phyloP scores from a whole-genome alignment of 2,888 invertebrate species.

The Pollenia labialis region DNA sequence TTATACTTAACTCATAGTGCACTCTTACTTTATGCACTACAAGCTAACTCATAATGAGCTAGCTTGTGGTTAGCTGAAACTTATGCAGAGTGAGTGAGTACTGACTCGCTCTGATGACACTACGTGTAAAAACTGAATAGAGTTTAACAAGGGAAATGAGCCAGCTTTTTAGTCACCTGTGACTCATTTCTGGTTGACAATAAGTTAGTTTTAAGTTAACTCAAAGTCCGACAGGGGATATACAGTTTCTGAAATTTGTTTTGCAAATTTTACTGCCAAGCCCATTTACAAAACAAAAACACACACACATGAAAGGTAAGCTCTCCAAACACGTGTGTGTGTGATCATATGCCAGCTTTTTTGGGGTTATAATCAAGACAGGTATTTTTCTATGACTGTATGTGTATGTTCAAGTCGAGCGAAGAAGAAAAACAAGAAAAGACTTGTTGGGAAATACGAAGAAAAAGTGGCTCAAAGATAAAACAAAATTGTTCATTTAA shows the following conservation, averaged over 20 bases:
- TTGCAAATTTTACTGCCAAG: neutral
- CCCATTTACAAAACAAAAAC: neutral
- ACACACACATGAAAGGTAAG: neutral
- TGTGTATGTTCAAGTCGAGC: neutral
- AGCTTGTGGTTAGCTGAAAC: no score
- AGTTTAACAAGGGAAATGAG: no score
- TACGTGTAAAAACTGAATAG: no score
- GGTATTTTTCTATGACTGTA: neutral
- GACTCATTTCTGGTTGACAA: no score
- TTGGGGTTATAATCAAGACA: conserved; percentile 14
- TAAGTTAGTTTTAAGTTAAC: no score
- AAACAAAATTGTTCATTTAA: conserved; percentile 67
- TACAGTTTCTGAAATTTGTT: conserved; percentile 23
- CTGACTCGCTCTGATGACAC: no score
- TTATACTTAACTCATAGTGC: no score
- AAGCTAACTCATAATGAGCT: no score
- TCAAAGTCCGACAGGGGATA: no score
- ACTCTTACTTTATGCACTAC: no score
- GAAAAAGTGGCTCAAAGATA: neutral
- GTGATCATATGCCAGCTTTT: neutral
- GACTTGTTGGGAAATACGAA: neutral
- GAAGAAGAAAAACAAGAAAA: neutral
- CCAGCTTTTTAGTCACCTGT: no score
- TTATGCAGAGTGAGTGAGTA: no score
- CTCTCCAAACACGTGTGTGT: neutral